phyloP scores from a whole-genome alignment of 2,797 vertebrate species.

The Euthynnus affinis region DNA sequence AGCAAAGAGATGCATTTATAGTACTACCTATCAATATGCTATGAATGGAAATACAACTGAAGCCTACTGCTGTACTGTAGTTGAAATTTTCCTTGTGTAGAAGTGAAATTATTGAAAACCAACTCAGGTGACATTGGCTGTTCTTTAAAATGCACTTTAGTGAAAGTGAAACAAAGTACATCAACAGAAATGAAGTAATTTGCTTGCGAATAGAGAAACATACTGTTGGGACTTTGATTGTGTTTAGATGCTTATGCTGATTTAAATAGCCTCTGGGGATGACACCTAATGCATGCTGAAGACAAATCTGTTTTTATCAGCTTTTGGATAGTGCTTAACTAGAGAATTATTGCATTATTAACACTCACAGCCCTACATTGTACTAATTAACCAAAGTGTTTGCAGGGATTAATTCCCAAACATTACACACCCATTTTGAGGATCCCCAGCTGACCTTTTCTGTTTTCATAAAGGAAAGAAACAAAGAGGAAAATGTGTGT shows the following conservation, averaged over 20 bases:
- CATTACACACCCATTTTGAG: not conserved
- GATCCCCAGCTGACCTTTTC: not conserved
- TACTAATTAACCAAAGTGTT: conserved; percentile 15
- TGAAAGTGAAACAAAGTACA: not conserved
- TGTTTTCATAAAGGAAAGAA: not conserved
- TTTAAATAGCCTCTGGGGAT: conserved; percentile 13
- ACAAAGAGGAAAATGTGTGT: not conserved
- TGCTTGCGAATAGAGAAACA: not conserved
- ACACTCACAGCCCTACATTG: not conserved
- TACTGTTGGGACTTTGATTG: not conserved
- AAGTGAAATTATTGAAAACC: not conserved
- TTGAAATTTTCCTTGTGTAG: not conserved
- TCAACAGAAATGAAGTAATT: not conserved
- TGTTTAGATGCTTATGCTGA: not conserved
- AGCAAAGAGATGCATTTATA: not conserved
- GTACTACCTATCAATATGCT: not conserved
- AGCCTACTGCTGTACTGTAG: not conserved
- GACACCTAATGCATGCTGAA: conserved; percentile 6
- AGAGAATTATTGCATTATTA: conserved; percentile 15
- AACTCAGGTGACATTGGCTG: too few species aligned
- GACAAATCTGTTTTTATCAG: conserved; percentile 27
- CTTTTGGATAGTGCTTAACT: conserved; percentile 6
- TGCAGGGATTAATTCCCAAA: not conserved
- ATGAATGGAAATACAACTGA: not conserved
- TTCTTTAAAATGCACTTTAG: not conserved